These are phyloP conservation scores for Belonocnema kinseyi DNA, from an alignment of 1,140 invertebrate species.

Conservation along the genomic window DNA sequence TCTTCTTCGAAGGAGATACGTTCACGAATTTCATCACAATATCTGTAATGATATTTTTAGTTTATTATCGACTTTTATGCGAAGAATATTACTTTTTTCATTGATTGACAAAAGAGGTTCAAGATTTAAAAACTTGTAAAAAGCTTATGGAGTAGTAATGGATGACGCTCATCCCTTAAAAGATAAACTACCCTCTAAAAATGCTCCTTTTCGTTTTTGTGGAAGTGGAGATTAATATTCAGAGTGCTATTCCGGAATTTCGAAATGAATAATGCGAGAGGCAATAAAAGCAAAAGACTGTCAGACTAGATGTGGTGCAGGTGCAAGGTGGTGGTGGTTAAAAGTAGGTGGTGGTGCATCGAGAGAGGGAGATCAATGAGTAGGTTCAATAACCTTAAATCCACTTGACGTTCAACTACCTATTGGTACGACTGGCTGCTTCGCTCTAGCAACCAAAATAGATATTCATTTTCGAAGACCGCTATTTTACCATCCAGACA, in stretches of 20 bases:
- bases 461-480: conserved; percentile 46
- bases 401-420: conserved; percentile 65
- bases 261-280: conserved; percentile 27
- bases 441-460: conserved; percentile 53
- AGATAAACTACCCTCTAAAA: too few relatives aligned
- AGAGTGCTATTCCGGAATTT: conserved; percentile 8
- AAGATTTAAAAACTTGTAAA: too few relatives aligned
- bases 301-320: conserved; percentile 43
- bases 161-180: too few relatives aligned
- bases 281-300: conserved; percentile 33
- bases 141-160: too few relatives aligned
- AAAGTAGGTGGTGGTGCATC: conserved; percentile 49
- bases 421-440: conserved; percentile 55
- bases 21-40: too few relatives aligned
- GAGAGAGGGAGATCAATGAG: conserved; percentile 66
- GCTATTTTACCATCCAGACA: conserved; percentile 43
- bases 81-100: too few relatives aligned
- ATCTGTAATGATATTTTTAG: too few relatives aligned
- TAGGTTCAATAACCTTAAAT: conserved; percentile 74
- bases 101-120: too few relatives aligned
- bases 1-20: too few relatives aligned
- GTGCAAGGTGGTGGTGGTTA: conserved; percentile 47
- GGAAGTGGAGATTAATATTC: conserved; percentile 16
- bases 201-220: not conserved
- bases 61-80: too few relatives aligned